Base-by-base conservation (phyloP, 2,888 invertebrate genomes). In the Melikaiella ostensackeni region DNA sequence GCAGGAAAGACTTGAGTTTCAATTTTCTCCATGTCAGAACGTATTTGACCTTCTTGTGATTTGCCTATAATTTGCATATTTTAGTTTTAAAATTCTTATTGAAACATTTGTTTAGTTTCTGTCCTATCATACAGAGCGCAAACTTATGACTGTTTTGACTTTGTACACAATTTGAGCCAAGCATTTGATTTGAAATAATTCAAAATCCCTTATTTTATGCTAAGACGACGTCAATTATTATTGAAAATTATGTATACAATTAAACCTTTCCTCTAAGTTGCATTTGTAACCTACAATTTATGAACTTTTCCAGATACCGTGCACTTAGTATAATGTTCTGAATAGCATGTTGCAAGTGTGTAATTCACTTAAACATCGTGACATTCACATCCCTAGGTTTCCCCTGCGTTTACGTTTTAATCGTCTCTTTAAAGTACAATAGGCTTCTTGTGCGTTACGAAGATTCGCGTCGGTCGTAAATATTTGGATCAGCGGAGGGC, bases 351-450 rank as follows among this genome's bases (percentile, higher is more conserved):
- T 19, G 46, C 16, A 46, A 46, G 46, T 46, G 5, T 19, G 46
- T 21, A 55, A 55, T 55, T 55, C 55, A 55, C 55, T 55, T 55
- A 21, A 55, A 55, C 55, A 55, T 57, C 9, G 8, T 11, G 57
- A 57, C 24, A 57, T 57, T 57, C 57, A 24, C 24, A 9, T 24
- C 24, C 9, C 21, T 24, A 21, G 57, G 11, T 57, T 24, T 24
- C 24, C 57, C 57, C 57, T 9, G 57, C 24, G 24, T 57, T 57
- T 24, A 24, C 57, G 24, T 9, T 57, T 57, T 57, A 57, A 57
- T 57, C 57, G 24, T 57, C 57, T 57, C 57, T 24, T 57, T 57
- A 24, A 46, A 57, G 57, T 9, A 57, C 24, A 57, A 57, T 57
- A 57, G 57, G 24, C 57, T 57, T 57, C 57, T 57, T 57, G 21